These are phyloP conservation scores for Carpatolechia fugitivella DNA, from an alignment of 2,888 invertebrate species.

Conservation along the genomic window DNA sequence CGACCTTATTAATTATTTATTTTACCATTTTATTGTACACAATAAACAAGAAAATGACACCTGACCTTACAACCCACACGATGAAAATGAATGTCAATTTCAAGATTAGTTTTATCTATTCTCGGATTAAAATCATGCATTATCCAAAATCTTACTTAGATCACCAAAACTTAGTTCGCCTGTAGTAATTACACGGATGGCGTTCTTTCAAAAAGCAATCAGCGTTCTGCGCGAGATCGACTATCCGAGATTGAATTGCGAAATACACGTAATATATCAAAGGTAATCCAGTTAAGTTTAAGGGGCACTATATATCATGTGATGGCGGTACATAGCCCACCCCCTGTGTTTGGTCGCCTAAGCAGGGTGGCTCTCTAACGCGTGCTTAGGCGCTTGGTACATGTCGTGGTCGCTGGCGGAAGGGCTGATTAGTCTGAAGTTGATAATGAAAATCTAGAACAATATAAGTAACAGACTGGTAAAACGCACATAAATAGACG, in stretches of 20 bases:
- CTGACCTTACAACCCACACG: too few relatives aligned
- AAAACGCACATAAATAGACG: too few relatives aligned
- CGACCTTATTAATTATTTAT: too few relatives aligned
- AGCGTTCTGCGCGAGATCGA: conserved; percentile 51
- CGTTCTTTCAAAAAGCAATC: conserved; percentile 61
- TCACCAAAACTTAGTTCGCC: neutral
- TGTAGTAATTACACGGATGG: too few relatives aligned
- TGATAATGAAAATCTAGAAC: neutral
- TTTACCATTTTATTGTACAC: too few relatives aligned
- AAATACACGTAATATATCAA: conserved; percentile 76
- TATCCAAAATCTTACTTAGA: neutral
- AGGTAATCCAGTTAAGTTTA: conserved; percentile 79
- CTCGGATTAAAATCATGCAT: neutral
- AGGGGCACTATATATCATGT: conserved; percentile 75
- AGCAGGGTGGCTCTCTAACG: conserved; percentile 66
- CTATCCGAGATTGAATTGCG: conserved; percentile 74
- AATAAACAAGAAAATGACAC: too few relatives aligned
- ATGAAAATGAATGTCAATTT: too few relatives aligned
- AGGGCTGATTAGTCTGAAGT: neutral
- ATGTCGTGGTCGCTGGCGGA: neutral
- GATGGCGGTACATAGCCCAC: conserved; percentile 60
- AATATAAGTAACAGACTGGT: too few relatives aligned
- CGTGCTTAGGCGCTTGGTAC: conserved; percentile 53
- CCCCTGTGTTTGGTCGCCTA: conserved; percentile 71
- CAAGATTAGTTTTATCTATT: too few relatives aligned